These are phyloP conservation scores for Sialis lutaria DNA, from an alignment of 2,888 invertebrate species.

Conservation along the genomic window DNA sequence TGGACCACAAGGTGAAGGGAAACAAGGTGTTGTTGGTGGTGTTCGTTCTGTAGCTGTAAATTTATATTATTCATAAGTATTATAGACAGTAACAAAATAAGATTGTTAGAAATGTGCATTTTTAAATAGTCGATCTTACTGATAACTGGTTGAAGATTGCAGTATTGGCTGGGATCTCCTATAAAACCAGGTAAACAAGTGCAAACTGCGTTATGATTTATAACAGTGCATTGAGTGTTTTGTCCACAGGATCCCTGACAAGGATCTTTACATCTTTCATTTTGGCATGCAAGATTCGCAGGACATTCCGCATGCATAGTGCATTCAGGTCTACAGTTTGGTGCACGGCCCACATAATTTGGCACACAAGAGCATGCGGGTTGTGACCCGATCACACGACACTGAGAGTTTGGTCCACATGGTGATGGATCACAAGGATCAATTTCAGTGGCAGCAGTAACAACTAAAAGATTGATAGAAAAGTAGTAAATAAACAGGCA, in stretches of 20 bases:
- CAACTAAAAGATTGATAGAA: conserved; percentile 3
- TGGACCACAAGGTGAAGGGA: conserved; percentile 70
- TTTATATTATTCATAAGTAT: conserved; percentile 6
- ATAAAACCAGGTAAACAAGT: conserved; percentile 67
- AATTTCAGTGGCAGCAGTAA: conserved; percentile 20
- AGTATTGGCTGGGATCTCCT: conserved; percentile 35
- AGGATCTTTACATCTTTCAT: conserved; percentile 68
- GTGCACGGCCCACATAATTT: conserved; percentile 69
- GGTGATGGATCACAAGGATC: conserved; percentile 68
- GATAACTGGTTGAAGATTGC: conserved; percentile 14
- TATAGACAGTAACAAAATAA: too few relatives aligned
- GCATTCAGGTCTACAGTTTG: conserved; percentile 74
- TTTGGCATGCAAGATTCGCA: conserved; percentile 61
- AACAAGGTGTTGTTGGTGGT: conserved; percentile 55
- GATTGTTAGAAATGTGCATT: too few relatives aligned
- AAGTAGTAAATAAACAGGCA: not conserved
- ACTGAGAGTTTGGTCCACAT: conserved; percentile 70
- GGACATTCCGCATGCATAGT: conserved; percentile 66
- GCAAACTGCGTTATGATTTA: conserved; percentile 67
- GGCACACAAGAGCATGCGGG: conserved; percentile 71
- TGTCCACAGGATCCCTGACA: conserved; percentile 65
- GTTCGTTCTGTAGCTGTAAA: conserved; percentile 40
- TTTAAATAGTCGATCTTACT: conserved; percentile 19
- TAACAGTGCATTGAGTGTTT: conserved; percentile 67
- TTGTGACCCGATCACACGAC: conserved; percentile 60